Base-by-base conservation (phyloP, 2,113 vertebrate species). In the Sclerurus mexicanus region DNA sequence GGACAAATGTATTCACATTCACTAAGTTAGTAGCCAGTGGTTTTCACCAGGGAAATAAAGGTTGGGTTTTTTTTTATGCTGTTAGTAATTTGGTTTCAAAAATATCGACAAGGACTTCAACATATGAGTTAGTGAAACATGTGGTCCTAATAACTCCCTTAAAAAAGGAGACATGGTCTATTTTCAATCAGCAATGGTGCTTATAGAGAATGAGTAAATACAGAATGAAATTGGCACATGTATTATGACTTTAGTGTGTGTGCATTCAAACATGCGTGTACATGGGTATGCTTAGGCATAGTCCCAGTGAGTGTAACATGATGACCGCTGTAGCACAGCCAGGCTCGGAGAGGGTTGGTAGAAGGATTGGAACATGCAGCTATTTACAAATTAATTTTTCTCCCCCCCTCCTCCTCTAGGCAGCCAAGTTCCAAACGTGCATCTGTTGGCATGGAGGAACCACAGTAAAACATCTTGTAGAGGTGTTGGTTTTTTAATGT, bases 21-120 rank as follows among this genome's bases (percentile, higher is more conserved):
- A 84, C 96, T 96, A 94, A 94, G 75, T 97, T 98, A 97, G 97
- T 98, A 98, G 97, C 97, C 97, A 98, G 89, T 87, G 96, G 86
- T 97, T 98, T 96, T 95, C 97, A 96, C 97, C 52, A 86, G 97
- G 97, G 98, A 98, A 98, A 98, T 98, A 98, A 46, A 98, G 88
- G n/a, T n/a, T n/a, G n/a, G 40, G 39, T 9, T 40, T 42, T 97
- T 96, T 94, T 97, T 93, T 85, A 84, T 79, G 90, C 89, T 98
- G 94, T 96, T 98, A 97, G 97, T 97, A 96, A 98, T 97, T 94
- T 96, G 81, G 94, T 97, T 97, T 97, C 88, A 64, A 96, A 96
- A 96, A 97, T 91, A 96, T 72, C 83, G 33, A 87, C 88, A 84
- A 93, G 96, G 82, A 85, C 90, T 85, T 97, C 93, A 74, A 79